These are phyloP conservation scores for Nemotelus nigrinus DNA, from an alignment of 2,888 invertebrate genomes.

Conservation along the genomic window DNA sequence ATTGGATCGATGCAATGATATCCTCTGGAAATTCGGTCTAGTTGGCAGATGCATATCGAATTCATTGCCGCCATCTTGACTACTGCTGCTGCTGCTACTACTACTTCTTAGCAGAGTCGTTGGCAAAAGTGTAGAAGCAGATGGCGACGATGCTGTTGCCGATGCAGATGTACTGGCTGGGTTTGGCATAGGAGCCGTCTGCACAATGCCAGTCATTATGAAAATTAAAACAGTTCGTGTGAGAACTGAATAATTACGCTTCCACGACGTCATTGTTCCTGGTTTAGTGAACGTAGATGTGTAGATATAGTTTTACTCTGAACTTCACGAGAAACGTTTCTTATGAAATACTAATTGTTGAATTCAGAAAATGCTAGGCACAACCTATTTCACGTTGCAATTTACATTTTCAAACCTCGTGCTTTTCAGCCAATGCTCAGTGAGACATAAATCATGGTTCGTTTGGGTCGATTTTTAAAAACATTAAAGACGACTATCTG, in stretches of 20 bases:
- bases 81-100: constrained; percentile 6
- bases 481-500: not conserved
- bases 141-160: not conserved
- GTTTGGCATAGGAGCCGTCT: constrained; percentile 21
- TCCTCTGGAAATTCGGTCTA: constrained; percentile 13
- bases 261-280: constrained; percentile 11
- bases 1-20: constrained; percentile 31
- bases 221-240: constrained; percentile 24
- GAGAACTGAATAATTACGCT: constrained; percentile 28
- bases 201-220: constrained; percentile 5
- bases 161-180: not conserved
- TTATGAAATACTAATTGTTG: not conserved
- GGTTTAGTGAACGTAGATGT: not conserved
- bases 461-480: not conserved
- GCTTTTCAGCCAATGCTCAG: not conserved
- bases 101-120: not conserved
- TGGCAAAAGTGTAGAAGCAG: not conserved
- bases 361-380: not conserved
- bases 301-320: not conserved
- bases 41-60: constrained; percentile 30
- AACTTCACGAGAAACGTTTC: not conserved
- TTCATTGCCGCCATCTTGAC: constrained; percentile 1
- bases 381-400: not conserved
- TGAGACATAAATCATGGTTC: not conserved
- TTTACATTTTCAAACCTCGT: constrained; percentile 21